phyloP scores from a whole-genome alignment of 2,113 vertebrate genomes.

The Lycaon pictus region DNA sequence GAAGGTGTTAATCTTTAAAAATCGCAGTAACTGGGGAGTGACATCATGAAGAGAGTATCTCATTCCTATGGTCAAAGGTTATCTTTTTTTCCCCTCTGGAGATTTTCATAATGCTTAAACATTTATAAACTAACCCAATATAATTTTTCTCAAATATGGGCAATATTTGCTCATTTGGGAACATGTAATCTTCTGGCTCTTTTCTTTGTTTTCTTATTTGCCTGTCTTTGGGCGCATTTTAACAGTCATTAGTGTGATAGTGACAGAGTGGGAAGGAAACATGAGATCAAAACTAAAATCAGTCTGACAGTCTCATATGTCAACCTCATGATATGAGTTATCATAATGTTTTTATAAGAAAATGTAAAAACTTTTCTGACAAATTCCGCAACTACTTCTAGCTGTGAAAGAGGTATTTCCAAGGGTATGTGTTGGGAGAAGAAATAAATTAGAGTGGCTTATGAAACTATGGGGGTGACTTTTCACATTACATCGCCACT shows the following conservation, averaged over 20 bases:
- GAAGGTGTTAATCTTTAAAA: slow-evolving; percentile 70
- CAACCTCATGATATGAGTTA: neutral
- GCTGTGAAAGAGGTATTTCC: neutral
- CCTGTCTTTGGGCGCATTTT: slow-evolving; percentile 32
- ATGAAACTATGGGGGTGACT: neutral
- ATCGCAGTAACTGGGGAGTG: slow-evolving; percentile 16
- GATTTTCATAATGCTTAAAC: slow-evolving; percentile 61
- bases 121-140: slow-evolving; percentile 68
- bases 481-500: neutral
- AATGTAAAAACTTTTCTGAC: neutral
- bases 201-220: slow-evolving; percentile 57
- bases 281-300: slow-evolving; percentile 42
- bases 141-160: slow-evolving; percentile 65
- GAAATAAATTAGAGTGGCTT: neutral
- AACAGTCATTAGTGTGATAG: slow-evolving; percentile 28
- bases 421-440: neutral
- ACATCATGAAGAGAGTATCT: slow-evolving; percentile 48
- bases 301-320: neutral
- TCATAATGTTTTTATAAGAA: neutral
- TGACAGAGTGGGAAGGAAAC: slow-evolving; percentile 38
- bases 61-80: slow-evolving; percentile 73
- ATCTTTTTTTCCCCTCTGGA: slow-evolving; percentile 64
- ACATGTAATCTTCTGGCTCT: neutral
- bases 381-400: neutral
- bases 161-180: slow-evolving; percentile 66